Conservation (phyloP, 2,113 vertebrate genomes). For the Heteronetta atricapilla region DNA sequence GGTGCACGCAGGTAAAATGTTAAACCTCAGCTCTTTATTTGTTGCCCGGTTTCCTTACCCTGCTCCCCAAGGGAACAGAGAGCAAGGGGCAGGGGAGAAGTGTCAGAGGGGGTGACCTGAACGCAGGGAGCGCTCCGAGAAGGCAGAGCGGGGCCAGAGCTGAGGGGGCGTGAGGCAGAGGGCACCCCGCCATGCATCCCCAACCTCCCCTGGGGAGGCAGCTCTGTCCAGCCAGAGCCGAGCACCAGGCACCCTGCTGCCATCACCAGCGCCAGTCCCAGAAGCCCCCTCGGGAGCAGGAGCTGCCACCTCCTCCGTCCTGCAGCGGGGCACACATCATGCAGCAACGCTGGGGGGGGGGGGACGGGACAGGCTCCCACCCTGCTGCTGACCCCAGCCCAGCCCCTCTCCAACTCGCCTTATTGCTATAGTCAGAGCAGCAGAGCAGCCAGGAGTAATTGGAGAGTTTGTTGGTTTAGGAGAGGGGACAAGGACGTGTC, state of each 20-base stretch:
- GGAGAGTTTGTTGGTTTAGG: background rate
- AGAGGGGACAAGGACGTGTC: background rate
- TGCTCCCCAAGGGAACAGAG: background rate
- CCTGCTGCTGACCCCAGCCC: background rate
- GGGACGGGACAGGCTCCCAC: background rate
- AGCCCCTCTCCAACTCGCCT: conserved; percentile 27
- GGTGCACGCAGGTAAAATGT: conserved; percentile 34
- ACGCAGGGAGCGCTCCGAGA: background rate
- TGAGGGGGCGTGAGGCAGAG: background rate
- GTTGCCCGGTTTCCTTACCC: conserved; percentile 13
- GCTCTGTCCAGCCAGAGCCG: background rate
- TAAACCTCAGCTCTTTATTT: conserved; percentile 75
- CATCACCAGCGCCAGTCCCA: background rate
- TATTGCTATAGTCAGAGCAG: conserved; percentile 72
- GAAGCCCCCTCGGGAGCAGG: background rate
- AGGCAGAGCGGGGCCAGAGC: background rate
- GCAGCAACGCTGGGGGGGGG: background rate
- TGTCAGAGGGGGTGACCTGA: background rate
- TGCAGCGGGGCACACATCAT: no score
- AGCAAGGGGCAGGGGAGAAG: background rate
- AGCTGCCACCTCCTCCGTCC: background rate
- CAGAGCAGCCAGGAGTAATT: background rate
- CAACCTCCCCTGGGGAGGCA: background rate
- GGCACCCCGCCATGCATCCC: background rate
- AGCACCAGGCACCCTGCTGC: background rate